These are phyloP conservation scores for Ambastaia sidthimunki DNA, from an alignment of 2,797 vertebrate species.

Conservation along the genomic window DNA sequence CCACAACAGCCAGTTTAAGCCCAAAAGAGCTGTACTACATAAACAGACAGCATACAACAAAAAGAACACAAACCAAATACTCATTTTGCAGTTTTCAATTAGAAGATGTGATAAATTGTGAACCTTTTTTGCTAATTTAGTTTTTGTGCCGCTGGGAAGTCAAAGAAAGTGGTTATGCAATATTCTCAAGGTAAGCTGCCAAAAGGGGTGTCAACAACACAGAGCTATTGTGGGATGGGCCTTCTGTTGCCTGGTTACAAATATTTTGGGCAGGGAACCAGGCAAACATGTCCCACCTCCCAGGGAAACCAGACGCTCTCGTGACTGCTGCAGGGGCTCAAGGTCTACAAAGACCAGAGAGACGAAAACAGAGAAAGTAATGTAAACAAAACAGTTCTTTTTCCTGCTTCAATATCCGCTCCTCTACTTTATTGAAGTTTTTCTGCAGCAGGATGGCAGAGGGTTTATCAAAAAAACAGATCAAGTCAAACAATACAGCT, in stretches of 20 bases:
- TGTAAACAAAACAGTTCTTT: conserved; percentile 56
- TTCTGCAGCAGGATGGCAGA: background rate
- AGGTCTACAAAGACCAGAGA: conserved; percentile 72
- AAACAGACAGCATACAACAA: background rate
- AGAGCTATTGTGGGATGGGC: conserved; percentile 72
- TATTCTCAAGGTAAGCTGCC: conserved; percentile 69
- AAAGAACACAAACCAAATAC: background rate
- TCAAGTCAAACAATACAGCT: conserved; percentile 5
- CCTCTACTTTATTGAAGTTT: conserved; percentile 9
- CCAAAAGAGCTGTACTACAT: background rate
- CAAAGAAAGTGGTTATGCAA: conserved; percentile 69
- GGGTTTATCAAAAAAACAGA: conserved; percentile 12
- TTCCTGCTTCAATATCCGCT: conserved; percentile 3
- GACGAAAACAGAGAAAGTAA: conserved; percentile 75
- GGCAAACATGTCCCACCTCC: conserved; percentile 79
- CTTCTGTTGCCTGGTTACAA: conserved; percentile 81
- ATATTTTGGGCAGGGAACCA: conserved; percentile 82
- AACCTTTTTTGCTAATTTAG: conserved; percentile 61
- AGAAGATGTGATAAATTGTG: background rate
- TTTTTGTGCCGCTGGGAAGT: conserved; percentile 62
- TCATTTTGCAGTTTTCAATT: background rate
- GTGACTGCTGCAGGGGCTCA: conserved; percentile 74
- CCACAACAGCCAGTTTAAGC: background rate
- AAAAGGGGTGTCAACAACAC: conserved; percentile 78
- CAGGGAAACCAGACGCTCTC: conserved; percentile 76